phyloP scores from a whole-genome alignment of 2,113 vertebrate species.

The Limnothrissa miodon region DNA sequence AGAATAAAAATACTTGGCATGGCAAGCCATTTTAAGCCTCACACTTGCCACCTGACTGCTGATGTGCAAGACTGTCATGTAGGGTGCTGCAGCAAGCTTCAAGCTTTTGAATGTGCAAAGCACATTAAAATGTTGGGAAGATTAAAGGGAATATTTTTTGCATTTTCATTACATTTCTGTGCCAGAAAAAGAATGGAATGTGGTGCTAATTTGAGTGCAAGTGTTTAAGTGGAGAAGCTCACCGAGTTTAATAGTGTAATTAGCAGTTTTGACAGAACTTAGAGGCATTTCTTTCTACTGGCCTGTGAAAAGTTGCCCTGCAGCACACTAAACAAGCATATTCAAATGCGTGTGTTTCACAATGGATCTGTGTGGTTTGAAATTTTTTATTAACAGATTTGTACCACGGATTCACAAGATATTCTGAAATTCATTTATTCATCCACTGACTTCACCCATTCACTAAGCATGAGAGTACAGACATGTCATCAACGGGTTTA shows the following conservation, averaged over 20 bases:
- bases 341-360: not conserved
- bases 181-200: not conserved
- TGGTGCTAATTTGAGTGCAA: not conserved
- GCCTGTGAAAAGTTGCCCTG: not conserved
- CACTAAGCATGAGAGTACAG: not conserved
- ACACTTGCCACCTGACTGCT: slow-evolving; percentile 9
- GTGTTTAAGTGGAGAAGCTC: not conserved
- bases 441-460: not conserved
- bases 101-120: not conserved
- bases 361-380: not conserved
- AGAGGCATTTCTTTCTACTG: not conserved
- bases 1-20: not conserved
- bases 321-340: not conserved
- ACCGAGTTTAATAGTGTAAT: not conserved
- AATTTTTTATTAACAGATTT: not conserved
- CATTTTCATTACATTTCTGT: not conserved
- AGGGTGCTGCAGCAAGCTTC: not conserved
- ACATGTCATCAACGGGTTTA: not conserved
- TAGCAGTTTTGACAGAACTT: not conserved
- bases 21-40: not conserved
- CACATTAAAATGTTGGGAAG: not conserved
- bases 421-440: not conserved
- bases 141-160: not conserved
- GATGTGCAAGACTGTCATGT: not conserved
- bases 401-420: not conserved